phyloP scores from a whole-genome alignment of 2,888 invertebrate species.

The Rosalia funebris region DNA sequence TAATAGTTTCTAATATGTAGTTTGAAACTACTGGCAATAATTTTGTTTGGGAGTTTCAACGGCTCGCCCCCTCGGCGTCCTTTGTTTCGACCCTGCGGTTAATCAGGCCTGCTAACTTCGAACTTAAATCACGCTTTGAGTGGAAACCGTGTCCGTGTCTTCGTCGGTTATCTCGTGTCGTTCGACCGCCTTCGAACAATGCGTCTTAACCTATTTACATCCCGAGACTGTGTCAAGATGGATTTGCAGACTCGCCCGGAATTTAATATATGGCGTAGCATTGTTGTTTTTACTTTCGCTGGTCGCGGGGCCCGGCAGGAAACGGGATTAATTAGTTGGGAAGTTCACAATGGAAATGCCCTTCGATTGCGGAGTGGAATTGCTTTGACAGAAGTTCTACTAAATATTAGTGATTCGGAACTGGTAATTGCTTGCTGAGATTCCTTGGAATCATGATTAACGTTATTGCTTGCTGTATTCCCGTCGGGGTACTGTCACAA shows the following conservation, averaged over 20 bases:
- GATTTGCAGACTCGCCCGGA: slow-evolving; percentile 33
- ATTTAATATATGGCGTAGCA: slow-evolving; percentile 30
- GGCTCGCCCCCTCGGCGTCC: slow-evolving; percentile 34
- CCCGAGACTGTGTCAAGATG: slow-evolving; percentile 39
- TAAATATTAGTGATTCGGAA: not conserved
- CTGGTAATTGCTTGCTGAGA: not conserved
- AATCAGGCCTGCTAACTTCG: slow-evolving; percentile 53
- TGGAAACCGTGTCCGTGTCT: slow-evolving; percentile 45
- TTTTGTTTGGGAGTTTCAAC: slow-evolving; percentile 28
- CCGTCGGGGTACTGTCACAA: too few species aligned
- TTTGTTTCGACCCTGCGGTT: slow-evolving; percentile 52
- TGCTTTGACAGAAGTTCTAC: slow-evolving; percentile 7
- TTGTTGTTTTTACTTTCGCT: slow-evolving; percentile 36
- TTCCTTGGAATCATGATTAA: too few species aligned
- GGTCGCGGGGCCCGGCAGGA: slow-evolving; percentile 30
- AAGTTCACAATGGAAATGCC: slow-evolving; percentile 32
- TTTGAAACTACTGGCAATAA: slow-evolving; percentile 27
- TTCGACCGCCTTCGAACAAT: slow-evolving; percentile 59
- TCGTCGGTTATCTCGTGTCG: slow-evolving; percentile 48
- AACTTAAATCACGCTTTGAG: slow-evolving; percentile 54
- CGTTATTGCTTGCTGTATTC: too few species aligned
- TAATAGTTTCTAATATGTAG: too few species aligned
- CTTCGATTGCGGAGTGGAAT: not conserved
- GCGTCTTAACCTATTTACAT: slow-evolving; percentile 43
- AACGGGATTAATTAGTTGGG: slow-evolving; percentile 37